Evolutionary conservation across 2,797 vertebrate species (phyloP), one percentile per base, ranked within the genome.

Genomic region (Zalophus californianus): DNA sequence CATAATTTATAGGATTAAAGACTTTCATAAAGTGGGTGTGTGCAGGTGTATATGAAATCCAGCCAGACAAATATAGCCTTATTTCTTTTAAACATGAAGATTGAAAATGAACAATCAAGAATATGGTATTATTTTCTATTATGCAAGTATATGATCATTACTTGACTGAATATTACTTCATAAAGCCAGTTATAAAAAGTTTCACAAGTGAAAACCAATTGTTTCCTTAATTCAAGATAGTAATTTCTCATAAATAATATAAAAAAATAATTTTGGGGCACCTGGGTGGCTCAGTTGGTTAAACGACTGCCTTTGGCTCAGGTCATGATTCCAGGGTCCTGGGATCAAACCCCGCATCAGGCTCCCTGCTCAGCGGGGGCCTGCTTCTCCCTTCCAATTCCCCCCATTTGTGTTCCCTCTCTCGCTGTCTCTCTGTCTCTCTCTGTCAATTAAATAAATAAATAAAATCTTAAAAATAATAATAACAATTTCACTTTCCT

Each of bases 1-100:
- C 85, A 52, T 88, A 97, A 97, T 95, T 98, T 68, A 96, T 89
- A 66, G 78, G 70, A 94, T 96, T 93, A 97, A 97, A 44, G 32
- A 62, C 86, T 97, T 44, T 86, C 94, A 23, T 85, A 79, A 91
- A 91, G 38, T 70, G 75, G 20, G 32, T 91, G 68, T 85, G 4
- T 27, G 60, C 58, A 96, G 92, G 83, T 97, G 83, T 97, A 94
- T 77, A 85, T 98, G 94, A 96, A 96, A 94, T 54, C 5, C 32
- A 90, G 38, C 29, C 72, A 96, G 97, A 96, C 88, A 75, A 96
- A n/a, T 79, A 32, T 79, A 80, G 0, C 14, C 75, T 97, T 86
- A 75, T 85, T 93, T 32, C 86, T 14, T 38, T 97, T 54, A 86
- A 44, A 88, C 27, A 97, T 86, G 56, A 94, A 1, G 0, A 41